Evolutionary conservation across 1,140 invertebrate species (phyloP), one percentile per base, ranked within the genome.

Genomic region (Cephus cinctus): DNA sequence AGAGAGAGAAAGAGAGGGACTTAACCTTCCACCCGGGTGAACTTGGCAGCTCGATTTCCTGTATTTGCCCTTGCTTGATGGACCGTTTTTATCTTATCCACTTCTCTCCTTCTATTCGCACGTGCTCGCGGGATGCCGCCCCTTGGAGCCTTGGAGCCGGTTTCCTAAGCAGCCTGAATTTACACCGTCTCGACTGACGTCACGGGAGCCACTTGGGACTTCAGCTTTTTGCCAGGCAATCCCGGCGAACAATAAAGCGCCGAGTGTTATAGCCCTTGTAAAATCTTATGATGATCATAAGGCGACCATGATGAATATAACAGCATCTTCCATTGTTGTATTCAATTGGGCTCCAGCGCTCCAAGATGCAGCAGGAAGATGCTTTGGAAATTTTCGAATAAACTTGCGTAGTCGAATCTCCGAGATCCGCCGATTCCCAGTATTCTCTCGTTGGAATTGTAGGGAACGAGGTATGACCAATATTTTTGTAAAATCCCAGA

Each of bases 261-360:
- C 12, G 23, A 34, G 40, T 49, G 57, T 69, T 69, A 59, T 52
- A 59, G 54, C 56, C 23, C 61, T 53, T 61, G 63, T 71, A 69
- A 70, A 71, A 67, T 57, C 63, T 65, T 67, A 69, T 52, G 54
- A 54, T 59, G 65, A 69, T 66, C 61, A 57, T 69, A 69, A 71
- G 58, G 59, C 50, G 65, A 71, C 69, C 60, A 61, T 61, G 52
- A 67, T 54, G 59, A 48, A 56, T 57, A 61, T 54, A 63, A 57
- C 44, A 50, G 50, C 45, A 32, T 47, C 41, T 48, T 32, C 22
- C 32, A n/a, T n/a, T n/a, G n/a, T n/a, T n/a, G n/a, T n/a, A n/a
- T n/a, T n/a, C n/a, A n/a, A n/a, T n/a, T n/a, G n/a, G n/a, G n/a
- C n/a, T n/a, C n/a, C n/a, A n/a, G n/a, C n/a, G n/a, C n/a, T n/a